These are phyloP conservation scores for Hyles vespertilio DNA, from an alignment of 1,140 invertebrate species.

Conservation along the genomic window DNA sequence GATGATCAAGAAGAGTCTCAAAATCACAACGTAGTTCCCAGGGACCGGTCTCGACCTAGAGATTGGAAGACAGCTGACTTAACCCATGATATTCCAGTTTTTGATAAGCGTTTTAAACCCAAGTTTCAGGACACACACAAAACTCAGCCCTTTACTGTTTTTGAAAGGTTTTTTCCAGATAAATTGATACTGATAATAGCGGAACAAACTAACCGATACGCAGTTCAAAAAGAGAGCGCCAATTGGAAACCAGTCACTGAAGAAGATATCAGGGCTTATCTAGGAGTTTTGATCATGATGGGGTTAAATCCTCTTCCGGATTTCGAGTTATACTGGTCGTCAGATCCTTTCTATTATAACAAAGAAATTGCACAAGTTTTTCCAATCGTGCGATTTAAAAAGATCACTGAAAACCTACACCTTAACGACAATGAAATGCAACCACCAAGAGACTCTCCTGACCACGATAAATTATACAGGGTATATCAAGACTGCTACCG, in stretches of 20 bases:
- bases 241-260: slow-evolving; percentile 16
- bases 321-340: slow-evolving; percentile 32
- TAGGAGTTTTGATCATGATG: slow-evolving; percentile 34
- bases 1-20: slow-evolving; percentile 22
- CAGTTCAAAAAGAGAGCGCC: slow-evolving; percentile 18
- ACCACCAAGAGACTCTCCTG: slow-evolving; percentile 23
- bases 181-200: slow-evolving; percentile 26
- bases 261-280: slow-evolving; percentile 30
- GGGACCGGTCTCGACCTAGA: slow-evolving; percentile 29
- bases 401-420: slow-evolving; percentile 30
- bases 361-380: slow-evolving; percentile 24
- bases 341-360: slow-evolving; percentile 32
- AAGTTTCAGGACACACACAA: slow-evolving; percentile 27
- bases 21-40: slow-evolving; percentile 30
- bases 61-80: slow-evolving; percentile 29
- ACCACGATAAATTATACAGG: slow-evolving; percentile 22
- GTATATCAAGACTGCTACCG: too few species aligned
- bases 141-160: slow-evolving; percentile 14
- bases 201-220: slow-evolving; percentile 30
- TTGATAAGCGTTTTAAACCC: slow-evolving; percentile 28
- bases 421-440: slow-evolving; percentile 26
- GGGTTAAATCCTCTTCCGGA: slow-evolving; percentile 34
- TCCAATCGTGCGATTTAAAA: slow-evolving; percentile 27
- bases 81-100: slow-evolving; percentile 30
- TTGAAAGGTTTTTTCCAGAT: slow-evolving; percentile 25